A percentile compares a stretch with the other conserved stretches of the same genome.
Conservation (phyloP, 2,888 invertebrate genomes). For the Anarsia innoxiella region DNA sequence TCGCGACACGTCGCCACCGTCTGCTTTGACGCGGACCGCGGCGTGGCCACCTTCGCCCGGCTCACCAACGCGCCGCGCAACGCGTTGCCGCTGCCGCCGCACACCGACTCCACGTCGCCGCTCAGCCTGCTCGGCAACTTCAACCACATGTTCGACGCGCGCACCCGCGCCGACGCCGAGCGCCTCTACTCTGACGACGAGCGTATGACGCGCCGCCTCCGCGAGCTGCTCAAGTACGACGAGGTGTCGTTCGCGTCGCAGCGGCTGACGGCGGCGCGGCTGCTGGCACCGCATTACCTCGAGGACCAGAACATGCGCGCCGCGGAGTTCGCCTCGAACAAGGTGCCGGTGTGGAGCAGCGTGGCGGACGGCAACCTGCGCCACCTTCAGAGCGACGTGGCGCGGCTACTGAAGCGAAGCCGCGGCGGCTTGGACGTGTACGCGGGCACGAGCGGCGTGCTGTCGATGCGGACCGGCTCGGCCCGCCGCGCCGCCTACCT, state of each 20-base stretch:
- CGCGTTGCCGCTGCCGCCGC: slow-evolving; percentile 34
- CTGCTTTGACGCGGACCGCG: slow-evolving; percentile 58
- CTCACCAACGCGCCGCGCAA: slow-evolving; percentile 28
- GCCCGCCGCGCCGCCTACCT: slow-evolving; percentile 24
- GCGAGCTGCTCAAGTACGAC: slow-evolving; percentile 45
- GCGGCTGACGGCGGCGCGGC: slow-evolving; percentile 36
- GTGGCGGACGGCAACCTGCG: slow-evolving; percentile 50
- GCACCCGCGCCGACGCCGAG: slow-evolving; percentile 47
- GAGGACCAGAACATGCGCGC: slow-evolving; percentile 49
- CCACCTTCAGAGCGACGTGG: slow-evolving; percentile 51
- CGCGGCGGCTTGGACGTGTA: slow-evolving; percentile 33
- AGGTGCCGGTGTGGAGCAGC: slow-evolving; percentile 50
- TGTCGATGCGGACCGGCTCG: slow-evolving; percentile 28
- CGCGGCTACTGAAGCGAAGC: slow-evolving; percentile 23
- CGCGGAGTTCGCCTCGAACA: slow-evolving; percentile 53
- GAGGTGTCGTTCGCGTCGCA: slow-evolving; percentile 45
- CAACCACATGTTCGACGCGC: slow-evolving; percentile 63
- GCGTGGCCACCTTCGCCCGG: slow-evolving; percentile 30
- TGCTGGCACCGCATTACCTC: slow-evolving; percentile 49
- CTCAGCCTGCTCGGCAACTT: slow-evolving; percentile 63
- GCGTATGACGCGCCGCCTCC: slow-evolving; percentile 43
- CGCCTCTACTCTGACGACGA: slow-evolving; percentile 52
- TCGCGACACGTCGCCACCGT: slow-evolving; percentile 47
- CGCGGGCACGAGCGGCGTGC: slow-evolving; percentile 44
- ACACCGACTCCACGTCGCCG: slow-evolving; percentile 36